Evolutionary conservation across 2,888 invertebrate genomes (phyloP).

Genomic region (Laothoe populi): DNA sequence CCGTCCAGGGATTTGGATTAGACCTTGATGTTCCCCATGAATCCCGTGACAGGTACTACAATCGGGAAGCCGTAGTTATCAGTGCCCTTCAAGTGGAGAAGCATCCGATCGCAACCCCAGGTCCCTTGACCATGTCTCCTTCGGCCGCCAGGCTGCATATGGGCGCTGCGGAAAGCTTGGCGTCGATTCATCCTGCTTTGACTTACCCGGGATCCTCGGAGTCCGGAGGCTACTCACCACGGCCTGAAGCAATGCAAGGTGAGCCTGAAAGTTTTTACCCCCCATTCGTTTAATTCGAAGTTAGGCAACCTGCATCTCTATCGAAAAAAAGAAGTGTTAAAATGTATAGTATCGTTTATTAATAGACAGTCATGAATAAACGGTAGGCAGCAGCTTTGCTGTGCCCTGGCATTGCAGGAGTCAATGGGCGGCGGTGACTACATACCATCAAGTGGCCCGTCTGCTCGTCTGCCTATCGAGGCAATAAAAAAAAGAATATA

Average conservation of each 20-base stretch:
- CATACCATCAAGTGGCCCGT: too few relatives aligned
- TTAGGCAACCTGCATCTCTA: too few relatives aligned
- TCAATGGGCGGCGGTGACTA: too few relatives aligned
- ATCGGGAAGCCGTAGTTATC: slow-evolving; percentile 95
- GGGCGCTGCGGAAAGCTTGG: slow-evolving; percentile 74
- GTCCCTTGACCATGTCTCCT: slow-evolving; percentile 90
- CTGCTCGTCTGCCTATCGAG: too few relatives aligned
- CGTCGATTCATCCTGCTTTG: slow-evolving; percentile 81
- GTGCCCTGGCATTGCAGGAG: too few relatives aligned
- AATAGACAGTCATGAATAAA: too few relatives aligned
- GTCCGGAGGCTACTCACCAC: slow-evolving; percentile 87
- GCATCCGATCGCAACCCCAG: slow-evolving; percentile 95
- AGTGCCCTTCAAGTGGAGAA: slow-evolving; percentile 97
- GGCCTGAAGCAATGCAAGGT: slow-evolving; percentile 85
- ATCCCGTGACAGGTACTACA: slow-evolving; percentile 89
- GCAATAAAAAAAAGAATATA: too few relatives aligned
- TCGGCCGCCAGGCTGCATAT: slow-evolving; percentile 84
- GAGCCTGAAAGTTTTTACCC: slow-evolving; percentile 32
- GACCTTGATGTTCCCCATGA: not conserved
- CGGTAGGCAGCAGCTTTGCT: too few relatives aligned
- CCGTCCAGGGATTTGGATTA: not conserved
- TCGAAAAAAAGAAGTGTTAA: too few relatives aligned
- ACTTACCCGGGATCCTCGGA: slow-evolving; percentile 80
- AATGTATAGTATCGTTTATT: too few relatives aligned
- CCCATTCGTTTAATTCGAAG: too few relatives aligned